phyloP scores from a whole-genome alignment of 2,113 vertebrate species.

The Himantopus leucocephalus region DNA sequence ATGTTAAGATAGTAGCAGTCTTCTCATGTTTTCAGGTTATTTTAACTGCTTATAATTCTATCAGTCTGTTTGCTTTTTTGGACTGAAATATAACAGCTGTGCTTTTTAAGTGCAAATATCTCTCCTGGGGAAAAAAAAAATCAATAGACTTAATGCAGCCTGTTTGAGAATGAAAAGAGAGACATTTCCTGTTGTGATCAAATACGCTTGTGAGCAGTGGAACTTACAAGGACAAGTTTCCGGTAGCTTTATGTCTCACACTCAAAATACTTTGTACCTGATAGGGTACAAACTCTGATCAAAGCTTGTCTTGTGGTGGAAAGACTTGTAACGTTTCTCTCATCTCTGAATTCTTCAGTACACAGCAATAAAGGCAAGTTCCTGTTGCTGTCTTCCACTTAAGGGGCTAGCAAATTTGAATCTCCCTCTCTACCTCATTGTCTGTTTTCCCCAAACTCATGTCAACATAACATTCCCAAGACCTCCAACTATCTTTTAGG shows the following conservation, averaged over 20 bases:
- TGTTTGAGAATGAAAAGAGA: background rate
- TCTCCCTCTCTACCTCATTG: background rate
- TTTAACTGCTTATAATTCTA: background rate
- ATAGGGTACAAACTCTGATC: background rate
- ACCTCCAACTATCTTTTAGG: background rate
- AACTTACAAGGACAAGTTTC: background rate
- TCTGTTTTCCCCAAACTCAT: background rate
- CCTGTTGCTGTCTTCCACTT: background rate
- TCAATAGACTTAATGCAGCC: background rate
- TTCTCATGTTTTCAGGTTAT: background rate
- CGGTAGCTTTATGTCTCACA: background rate
- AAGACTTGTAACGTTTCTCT: background rate
- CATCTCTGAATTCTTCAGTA: background rate
- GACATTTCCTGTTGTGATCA: background rate
- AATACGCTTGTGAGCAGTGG: background rate
- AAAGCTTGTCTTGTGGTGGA: background rate
- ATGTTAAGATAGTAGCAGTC: background rate
- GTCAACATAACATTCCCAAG: background rate
- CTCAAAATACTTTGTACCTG: background rate
- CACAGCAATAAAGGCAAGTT: too few species aligned
- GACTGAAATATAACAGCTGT: background rate
- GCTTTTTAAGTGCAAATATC: background rate
- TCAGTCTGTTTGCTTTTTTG: background rate
- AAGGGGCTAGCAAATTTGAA: background rate
- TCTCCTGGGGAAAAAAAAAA: too few species aligned